These are phyloP conservation scores for Plectrocnemia conspersa DNA, from an alignment of 1,140 invertebrate species.

Conservation along the genomic window DNA sequence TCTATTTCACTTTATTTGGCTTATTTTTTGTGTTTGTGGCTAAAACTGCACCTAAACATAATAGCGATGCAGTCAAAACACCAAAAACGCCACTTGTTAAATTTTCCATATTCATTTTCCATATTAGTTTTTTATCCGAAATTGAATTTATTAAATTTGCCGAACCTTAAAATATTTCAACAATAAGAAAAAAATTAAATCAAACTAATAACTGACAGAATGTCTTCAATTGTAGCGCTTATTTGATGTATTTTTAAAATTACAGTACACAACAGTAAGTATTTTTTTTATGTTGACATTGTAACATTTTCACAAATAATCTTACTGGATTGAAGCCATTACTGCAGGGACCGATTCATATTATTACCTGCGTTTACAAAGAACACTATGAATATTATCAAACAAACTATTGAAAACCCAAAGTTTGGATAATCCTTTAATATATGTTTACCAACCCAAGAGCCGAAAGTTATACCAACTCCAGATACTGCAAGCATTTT, in stretches of 20 bases:
- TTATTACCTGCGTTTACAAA: constrained; percentile 56
- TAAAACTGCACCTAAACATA: constrained; percentile 23
- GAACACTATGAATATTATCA: constrained; percentile 49
- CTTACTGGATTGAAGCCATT: too few relatives aligned
- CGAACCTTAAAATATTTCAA: constrained; percentile 42
- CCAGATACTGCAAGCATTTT: constrained; percentile 62
- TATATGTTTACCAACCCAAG: constrained; percentile 64
- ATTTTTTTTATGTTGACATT: too few relatives aligned
- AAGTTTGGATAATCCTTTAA: constrained; percentile 52
- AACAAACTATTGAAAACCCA: constrained; percentile 54
- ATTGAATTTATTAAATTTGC: constrained; percentile 42
- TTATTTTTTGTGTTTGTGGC: not conserved
- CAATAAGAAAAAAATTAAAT: constrained; percentile 7
- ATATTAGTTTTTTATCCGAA: constrained; percentile 50
- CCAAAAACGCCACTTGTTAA: constrained; percentile 46
- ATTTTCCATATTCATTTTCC: constrained; percentile 48
- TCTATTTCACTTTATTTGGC: too few relatives aligned
- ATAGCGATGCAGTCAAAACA: constrained; percentile 45
- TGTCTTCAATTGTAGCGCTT: too few relatives aligned
- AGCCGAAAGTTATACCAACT: constrained; percentile 65
- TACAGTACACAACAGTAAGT: too few relatives aligned
- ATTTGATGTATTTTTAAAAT: too few relatives aligned
- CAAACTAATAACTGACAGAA: too few relatives aligned
- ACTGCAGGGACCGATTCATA: too few relatives aligned
- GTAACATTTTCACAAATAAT: too few relatives aligned